These are phyloP conservation scores for Lophotis ruficrista DNA, from an alignment of 2,113 vertebrate species.

Conservation along the genomic window DNA sequence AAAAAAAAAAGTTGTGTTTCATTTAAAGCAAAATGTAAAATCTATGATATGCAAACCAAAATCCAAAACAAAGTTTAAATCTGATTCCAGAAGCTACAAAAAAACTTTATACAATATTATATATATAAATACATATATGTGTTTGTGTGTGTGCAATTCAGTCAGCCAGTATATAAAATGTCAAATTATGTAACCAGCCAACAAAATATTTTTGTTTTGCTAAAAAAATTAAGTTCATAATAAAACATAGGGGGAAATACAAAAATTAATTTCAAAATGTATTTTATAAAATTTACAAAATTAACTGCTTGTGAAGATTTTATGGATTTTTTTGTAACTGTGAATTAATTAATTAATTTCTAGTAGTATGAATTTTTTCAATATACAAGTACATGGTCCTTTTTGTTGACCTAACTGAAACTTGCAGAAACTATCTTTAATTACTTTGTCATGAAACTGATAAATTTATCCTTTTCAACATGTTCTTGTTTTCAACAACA, in stretches of 20 bases:
- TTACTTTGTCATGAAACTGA: background rate
- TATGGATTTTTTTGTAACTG: background rate
- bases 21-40: background rate
- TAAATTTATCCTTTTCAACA: background rate
- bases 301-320: background rate
- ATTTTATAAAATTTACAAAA: background rate
- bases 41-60: background rate
- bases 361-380: background rate
- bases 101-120: background rate
- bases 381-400: background rate
- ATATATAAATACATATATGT: too few species aligned
- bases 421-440: background rate
- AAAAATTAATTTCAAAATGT: background rate
- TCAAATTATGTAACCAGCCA: background rate
- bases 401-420: background rate
- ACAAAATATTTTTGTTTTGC: background rate
- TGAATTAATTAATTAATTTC: background rate
- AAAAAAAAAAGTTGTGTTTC: background rate
- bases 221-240: background rate
- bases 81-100: background rate
- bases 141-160: background rate
- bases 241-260: background rate
- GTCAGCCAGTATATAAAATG: background rate
- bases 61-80: too few species aligned
- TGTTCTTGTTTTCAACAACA: background rate